Evolutionary conservation across 2,797 vertebrate species (phyloP).

Genomic region (Lateolabrax maculatus): DNA sequence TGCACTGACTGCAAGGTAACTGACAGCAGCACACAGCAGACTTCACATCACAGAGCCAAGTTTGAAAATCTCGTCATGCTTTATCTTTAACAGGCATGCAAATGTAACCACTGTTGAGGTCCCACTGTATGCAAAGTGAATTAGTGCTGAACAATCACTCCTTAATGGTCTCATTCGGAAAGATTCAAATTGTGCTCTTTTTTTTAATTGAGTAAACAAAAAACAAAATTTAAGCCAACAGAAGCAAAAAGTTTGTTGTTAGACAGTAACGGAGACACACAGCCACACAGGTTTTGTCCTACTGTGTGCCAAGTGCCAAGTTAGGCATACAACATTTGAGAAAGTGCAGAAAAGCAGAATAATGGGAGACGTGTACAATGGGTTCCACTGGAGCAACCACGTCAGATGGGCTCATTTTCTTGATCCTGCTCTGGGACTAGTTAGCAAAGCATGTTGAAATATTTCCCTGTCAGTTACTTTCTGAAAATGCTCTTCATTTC

Average conservation of each 20-base stretch:
- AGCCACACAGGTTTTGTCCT: constrained; percentile 4
- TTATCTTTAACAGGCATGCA: constrained; percentile 6
- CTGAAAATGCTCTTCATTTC: constrained; percentile 34
- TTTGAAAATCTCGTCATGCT: not conserved
- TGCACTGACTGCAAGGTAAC: constrained; percentile 14
- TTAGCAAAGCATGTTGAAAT: constrained; percentile 28
- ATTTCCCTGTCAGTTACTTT: constrained; percentile 18
- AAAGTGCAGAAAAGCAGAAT: constrained; percentile 16
- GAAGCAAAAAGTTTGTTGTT: constrained; percentile 2
- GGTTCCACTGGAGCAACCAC: constrained; percentile 18
- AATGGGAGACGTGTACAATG: not conserved
- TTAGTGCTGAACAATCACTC: constrained; percentile 5
- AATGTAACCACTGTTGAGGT: not conserved
- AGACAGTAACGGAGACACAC: not conserved
- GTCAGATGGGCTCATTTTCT: constrained; percentile 23
- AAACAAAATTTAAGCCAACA: not conserved
- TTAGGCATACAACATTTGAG: constrained; percentile 7
- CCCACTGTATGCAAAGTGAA: constrained; percentile 8
- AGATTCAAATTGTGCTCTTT: constrained; percentile 7
- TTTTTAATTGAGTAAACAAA: constrained; percentile 7
- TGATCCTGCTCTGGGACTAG: constrained; percentile 22
- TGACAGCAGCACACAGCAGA: not conserved
- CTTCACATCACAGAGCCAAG: not conserved
- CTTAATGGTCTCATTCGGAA: constrained; percentile 13
- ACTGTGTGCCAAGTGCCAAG: constrained; percentile 7